Percentiles rank a stretch among this genome's conserved stretches.
phyloP scores from a whole-genome alignment of 2,113 vertebrate species.

The Tor tambroides region DNA sequence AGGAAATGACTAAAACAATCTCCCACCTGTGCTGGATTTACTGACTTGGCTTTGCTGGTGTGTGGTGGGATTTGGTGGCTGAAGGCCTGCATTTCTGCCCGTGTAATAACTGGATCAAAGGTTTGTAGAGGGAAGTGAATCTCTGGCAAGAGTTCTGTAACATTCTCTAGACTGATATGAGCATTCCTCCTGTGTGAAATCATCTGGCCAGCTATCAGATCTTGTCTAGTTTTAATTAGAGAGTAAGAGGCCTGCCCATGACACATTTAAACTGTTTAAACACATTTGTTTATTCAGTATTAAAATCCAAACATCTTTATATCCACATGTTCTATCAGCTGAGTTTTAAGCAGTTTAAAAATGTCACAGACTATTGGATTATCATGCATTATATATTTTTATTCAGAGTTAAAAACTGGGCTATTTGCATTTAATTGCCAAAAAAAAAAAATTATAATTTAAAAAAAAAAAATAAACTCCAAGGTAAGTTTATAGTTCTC shows the following conservation, averaged over 20 bases:
- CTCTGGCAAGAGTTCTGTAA: constrained; percentile 51
- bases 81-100: not conserved
- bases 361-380: not conserved
- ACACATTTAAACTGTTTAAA: no score
- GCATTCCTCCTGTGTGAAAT: constrained; percentile 14
- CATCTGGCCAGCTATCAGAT: not conserved
- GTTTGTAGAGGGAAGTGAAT: constrained; percentile 29
- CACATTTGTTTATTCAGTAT: not conserved
- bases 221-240: not conserved
- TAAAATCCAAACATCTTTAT: not conserved
- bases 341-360: not conserved
- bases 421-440: no score
- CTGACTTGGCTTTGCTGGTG: constrained; percentile 20
- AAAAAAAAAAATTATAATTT: no score
- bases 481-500: not conserved
- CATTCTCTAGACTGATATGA: constrained; percentile 41
- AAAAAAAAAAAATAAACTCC: no score
- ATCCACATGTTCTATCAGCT: no score
- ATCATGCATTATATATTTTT: not conserved
- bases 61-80: constrained; percentile 11
- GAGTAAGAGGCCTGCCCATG: not conserved
- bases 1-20: not conserved
- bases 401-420: no score
- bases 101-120: constrained; percentile 34
- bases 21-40: constrained; percentile 11